Evolutionary conservation across 2,113 vertebrate genomes (phyloP).

Genomic region (Anseranas semipalmata): DNA sequence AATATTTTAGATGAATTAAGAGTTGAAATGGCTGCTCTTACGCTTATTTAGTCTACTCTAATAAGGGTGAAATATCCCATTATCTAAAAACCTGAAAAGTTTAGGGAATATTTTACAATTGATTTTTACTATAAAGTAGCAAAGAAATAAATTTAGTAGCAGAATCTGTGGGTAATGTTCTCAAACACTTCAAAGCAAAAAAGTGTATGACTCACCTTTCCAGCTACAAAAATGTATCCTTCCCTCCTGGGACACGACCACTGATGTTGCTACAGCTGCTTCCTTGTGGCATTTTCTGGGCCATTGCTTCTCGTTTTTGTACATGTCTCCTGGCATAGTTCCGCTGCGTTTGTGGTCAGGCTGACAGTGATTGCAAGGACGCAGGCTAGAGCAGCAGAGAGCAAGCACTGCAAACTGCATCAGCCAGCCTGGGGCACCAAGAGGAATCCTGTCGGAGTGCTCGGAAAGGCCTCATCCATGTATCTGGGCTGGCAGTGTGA

Average conservation of each 20-base stretch:
- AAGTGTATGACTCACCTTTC: constrained; percentile 1
- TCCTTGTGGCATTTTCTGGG: neutral
- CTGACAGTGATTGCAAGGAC: neutral
- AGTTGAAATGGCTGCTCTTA: neutral
- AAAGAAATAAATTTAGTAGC: neutral
- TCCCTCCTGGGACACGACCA: neutral
- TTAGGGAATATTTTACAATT: neutral
- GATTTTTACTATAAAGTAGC: neutral
- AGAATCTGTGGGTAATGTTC: neutral
- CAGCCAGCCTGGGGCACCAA: neutral
- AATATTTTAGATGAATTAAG: neutral
- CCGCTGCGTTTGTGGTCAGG: neutral
- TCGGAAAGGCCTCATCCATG: neutral
- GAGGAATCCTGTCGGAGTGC: neutral
- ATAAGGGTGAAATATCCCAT: neutral
- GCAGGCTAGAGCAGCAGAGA: accelerated
- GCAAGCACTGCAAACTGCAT: neutral
- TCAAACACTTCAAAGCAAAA: neutral
- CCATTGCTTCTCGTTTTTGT: neutral
- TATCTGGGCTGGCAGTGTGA: neutral
- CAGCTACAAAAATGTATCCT: neutral
- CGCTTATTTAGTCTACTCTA: neutral
- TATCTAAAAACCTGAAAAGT: neutral
- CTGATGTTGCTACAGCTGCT: constrained; percentile 23
- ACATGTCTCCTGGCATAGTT: neutral